These are phyloP conservation scores for Brachymystax lenok DNA, from an alignment of 2,797 vertebrate genomes.

Conservation along the genomic window DNA sequence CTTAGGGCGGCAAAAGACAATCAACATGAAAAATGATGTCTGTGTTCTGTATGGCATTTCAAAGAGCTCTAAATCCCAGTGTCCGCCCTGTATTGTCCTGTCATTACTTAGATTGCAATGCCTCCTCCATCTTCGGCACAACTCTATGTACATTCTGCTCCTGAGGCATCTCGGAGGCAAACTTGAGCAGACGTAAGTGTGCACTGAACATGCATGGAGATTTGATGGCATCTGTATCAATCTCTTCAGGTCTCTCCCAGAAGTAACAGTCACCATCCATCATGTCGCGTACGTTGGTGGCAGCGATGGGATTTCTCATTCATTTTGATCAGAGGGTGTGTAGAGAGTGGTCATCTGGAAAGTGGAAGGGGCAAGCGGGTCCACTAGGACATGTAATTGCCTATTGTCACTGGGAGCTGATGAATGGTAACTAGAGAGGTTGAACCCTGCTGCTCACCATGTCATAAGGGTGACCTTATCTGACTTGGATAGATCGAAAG, in stretches of 20 bases:
- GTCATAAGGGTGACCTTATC: conserved; percentile 65
- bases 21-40: conserved; percentile 40
- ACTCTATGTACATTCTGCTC: conserved; percentile 7
- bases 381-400: conserved; percentile 55
- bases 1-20: conserved; percentile 33
- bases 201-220: neutral
- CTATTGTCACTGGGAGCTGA: conserved; percentile 54
- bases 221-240: conserved; percentile 12
- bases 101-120: neutral
- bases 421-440: conserved; percentile 55
- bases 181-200: conserved; percentile 15
- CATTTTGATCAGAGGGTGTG: neutral
- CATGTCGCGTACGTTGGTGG: neutral
- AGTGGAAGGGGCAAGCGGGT: conserved; percentile 13
- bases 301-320: neutral
- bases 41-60: conserved; percentile 28
- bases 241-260: neutral
- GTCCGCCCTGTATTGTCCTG: conserved; percentile 3
- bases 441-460: conserved; percentile 47
- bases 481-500: conserved; percentile 54
- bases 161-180: neutral
- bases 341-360: conserved; percentile 8
- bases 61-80: conserved; percentile 16
- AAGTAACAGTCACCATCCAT: neutral
- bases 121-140: conserved; percentile 22